Evolutionary conservation across 2,888 invertebrate species (phyloP), one percentile per base, ranked within the genome.

Genomic region (Aricia artaxerxes): DNA sequence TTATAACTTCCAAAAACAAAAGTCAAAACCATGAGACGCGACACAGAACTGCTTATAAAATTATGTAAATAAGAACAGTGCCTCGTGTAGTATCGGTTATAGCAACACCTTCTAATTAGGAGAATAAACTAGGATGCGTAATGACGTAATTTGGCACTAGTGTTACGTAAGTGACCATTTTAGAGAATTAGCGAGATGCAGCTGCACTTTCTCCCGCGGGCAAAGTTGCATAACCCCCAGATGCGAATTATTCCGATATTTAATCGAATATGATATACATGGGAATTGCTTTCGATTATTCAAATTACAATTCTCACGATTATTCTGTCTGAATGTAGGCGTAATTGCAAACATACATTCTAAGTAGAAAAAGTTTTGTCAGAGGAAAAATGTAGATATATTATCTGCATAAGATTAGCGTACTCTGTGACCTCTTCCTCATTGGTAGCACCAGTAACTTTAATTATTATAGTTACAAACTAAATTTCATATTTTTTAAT

Each of bases 141-240:
- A 7, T 73, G 73, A 69, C 57, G 75, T 72, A 79, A 79, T 80
- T 79, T 73, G 40, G 78, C 64, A 79, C 78, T 76, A 60, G 76
- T 80, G 60, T 79, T 79, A 77, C 79, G 79, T 81, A 79, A 82
- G 81, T 79, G 79, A 77, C 78, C 77, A 81, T 81, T 82, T 84
- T 81, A 82, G 85, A 84, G 81, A 84, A 87, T 89, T 89, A 87
- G 88, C 85, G 82, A 83, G 85, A 81, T 90, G 88, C 88, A 89
- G 82, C 82, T 90, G 90, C 89, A 90, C 91, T 91, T 91, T 91
- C 91, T 90, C 91, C 85, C 82, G 83, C 83, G 83, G 81, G 79
- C 84, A 84, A 87, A 87, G 80, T 83, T 85, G 84, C 61, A 85
- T 86, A 89, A 90, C 88, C 87, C 88, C 82, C 83, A 85, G 84